phyloP scores from a whole-genome alignment of 2,888 invertebrate species.

The Platycnemis pennipes region DNA sequence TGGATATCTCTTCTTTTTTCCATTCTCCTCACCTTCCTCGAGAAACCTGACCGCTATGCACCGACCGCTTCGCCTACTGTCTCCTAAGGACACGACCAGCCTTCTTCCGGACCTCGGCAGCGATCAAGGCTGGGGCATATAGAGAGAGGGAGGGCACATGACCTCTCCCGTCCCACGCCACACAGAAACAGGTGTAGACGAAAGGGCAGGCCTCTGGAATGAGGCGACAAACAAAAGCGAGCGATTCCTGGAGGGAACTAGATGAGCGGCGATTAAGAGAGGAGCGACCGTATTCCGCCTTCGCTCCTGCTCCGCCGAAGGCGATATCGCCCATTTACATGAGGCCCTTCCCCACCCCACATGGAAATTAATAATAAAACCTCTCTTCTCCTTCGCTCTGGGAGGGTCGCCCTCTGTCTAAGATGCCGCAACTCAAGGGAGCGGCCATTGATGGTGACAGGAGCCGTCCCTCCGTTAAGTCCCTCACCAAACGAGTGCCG shows the following conservation, averaged over 20 bases:
- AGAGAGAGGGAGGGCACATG: background rate
- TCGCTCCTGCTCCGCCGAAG: background rate
- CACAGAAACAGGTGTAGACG: conserved; percentile 33
- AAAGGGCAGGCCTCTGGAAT: background rate
- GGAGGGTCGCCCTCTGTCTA: background rate
- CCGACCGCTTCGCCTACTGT: conserved; percentile 30
- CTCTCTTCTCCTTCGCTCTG: no score
- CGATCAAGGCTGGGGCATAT: background rate
- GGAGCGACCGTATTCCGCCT: conserved; percentile 28
- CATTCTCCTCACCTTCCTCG: background rate
- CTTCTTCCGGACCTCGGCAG: background rate
- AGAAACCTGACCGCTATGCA: conserved; percentile 58
- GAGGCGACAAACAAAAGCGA: conserved; percentile 20
- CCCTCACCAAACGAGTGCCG: conserved; percentile 39
- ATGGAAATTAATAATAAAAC: no score
- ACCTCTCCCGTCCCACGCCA: background rate
- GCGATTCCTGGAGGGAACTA: conserved; percentile 3
- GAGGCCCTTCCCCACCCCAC: background rate
- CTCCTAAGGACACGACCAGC: background rate
- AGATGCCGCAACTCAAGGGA: background rate
- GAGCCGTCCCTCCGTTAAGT: conserved; percentile 48
- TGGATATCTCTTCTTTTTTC: background rate
- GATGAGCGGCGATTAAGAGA: conserved; percentile 49
- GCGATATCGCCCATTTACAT: background rate
- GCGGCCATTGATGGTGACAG: conserved; percentile 33